Evolutionary conservation across 2,797 vertebrate species (phyloP), one percentile per base, ranked within the genome.

Genomic region (Sciaenops ocellatus): DNA sequence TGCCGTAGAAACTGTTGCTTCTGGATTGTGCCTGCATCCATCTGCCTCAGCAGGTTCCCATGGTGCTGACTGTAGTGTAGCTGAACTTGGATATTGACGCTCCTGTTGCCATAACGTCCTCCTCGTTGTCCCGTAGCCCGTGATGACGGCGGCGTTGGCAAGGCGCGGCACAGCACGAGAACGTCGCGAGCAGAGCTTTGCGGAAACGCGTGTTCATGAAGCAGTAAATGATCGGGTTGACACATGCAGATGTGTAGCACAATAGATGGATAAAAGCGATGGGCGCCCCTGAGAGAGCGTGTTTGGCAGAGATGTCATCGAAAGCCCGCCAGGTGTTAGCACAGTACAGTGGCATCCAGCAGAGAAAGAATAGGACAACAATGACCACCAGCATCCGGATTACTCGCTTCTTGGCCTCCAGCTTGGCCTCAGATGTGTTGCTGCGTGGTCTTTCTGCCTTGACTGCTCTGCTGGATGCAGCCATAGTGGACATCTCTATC

Each of bases 201-300:
- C 98, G 97, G 90, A 99, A 99, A 18, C 98, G 97, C 3, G 95
- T 97, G 95, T 99, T 98, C 97, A 99, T 99, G 95, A 99, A 99
- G 94, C 98, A 99, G 95, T 99, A 99, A 93, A 99, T 96, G 30
- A 99, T 93, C 1, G 98, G 98, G 92, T 98, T 99, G 91, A 98
- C 92, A 1, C 98, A 98, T 78, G 98, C 95, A 0, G 98, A 99
- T 12, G 93, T 96, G 86, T 98, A 99, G 69, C 95, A 96, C 71
- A 99, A 87, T 82, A 99, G 90, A 82, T 99, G 97, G 90, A 99
- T 99, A 85, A 98, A 99, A 61, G 97, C 97, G 65, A 99, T 99
- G 62, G 98, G 98, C 0, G 96, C 89, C 0, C 98, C 98, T 0
- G 97, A 96, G 24, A 99, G 97, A 0, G 95, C 93, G 0, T 89